phyloP scores from a whole-genome alignment of 2,797 vertebrate species.

The Mionectes olivaceus region DNA sequence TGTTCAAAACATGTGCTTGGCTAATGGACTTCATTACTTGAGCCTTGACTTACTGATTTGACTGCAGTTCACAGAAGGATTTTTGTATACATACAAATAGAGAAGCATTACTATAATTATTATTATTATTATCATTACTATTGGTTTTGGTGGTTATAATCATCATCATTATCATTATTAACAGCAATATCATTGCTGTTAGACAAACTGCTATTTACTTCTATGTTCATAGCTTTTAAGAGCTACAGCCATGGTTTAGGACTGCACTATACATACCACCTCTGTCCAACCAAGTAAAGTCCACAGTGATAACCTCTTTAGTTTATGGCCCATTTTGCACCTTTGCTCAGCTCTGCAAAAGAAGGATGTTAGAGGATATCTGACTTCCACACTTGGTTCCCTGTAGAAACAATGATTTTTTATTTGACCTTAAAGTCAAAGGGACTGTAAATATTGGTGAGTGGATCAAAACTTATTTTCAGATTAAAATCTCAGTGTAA shows the following conservation, averaged over 20 bases:
- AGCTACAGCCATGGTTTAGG: background rate
- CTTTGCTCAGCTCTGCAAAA: background rate
- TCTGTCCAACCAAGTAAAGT: background rate
- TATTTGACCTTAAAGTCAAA: background rate
- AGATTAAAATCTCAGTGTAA: constrained; percentile 4
- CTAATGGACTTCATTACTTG: background rate
- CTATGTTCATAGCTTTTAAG: background rate
- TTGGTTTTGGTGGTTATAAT: background rate
- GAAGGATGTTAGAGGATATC: background rate
- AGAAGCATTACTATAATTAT: background rate
- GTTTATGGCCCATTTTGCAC: background rate
- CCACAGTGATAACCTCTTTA: background rate
- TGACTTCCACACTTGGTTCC: background rate
- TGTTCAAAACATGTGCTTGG: background rate
- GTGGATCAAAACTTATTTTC: constrained; percentile 6
- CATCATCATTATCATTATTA: background rate
- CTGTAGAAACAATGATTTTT: background rate
- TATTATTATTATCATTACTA: background rate
- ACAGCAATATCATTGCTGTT: background rate
- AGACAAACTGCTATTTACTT: background rate
- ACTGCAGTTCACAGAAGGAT: background rate
- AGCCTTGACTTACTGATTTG: background rate
- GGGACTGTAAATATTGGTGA: background rate
- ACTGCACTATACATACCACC: background rate
- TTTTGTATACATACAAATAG: background rate